phyloP scores from a whole-genome alignment of 2,888 invertebrate species.

The Frankliniella intonsa region DNA sequence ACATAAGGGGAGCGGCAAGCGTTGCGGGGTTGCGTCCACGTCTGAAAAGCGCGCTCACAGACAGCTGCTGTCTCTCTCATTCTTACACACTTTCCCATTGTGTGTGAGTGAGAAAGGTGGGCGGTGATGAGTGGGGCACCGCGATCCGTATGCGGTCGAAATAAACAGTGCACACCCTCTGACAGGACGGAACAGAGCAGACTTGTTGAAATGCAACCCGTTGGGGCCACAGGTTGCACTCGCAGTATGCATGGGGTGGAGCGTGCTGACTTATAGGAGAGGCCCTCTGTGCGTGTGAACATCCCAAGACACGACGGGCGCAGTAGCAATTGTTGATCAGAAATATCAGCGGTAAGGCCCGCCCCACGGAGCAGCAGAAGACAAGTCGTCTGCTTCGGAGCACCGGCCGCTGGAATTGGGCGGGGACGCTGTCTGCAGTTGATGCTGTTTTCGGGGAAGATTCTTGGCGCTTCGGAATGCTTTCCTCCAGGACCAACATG shows the following conservation, averaged over 20 bases:
- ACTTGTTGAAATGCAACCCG: constrained; percentile 10
- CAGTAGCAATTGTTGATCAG: no score
- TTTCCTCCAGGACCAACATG: not conserved
- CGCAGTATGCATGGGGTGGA: not conserved
- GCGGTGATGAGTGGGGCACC: not conserved
- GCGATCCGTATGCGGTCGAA: not conserved
- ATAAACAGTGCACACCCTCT: not conserved
- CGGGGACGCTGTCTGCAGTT: not conserved
- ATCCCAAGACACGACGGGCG: not conserved
- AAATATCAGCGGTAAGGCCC: not conserved
- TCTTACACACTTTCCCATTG: not conserved
- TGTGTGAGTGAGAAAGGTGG: not conserved
- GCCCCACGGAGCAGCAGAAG: not conserved
- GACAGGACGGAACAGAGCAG: not conserved
- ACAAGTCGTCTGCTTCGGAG: not conserved
- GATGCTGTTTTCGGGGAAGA: not conserved
- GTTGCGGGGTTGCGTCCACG: no score
- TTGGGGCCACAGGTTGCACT: not conserved
- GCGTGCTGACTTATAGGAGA: not conserved
- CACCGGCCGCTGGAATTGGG: not conserved
- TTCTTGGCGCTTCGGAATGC: not conserved
- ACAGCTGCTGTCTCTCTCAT: not conserved
- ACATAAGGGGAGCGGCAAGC: no score
- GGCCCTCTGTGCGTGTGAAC: not conserved
- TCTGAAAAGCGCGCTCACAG: not conserved